Evolutionary conservation across 2,888 invertebrate species (phyloP).

Genomic region (Phyto melanocephala): DNA sequence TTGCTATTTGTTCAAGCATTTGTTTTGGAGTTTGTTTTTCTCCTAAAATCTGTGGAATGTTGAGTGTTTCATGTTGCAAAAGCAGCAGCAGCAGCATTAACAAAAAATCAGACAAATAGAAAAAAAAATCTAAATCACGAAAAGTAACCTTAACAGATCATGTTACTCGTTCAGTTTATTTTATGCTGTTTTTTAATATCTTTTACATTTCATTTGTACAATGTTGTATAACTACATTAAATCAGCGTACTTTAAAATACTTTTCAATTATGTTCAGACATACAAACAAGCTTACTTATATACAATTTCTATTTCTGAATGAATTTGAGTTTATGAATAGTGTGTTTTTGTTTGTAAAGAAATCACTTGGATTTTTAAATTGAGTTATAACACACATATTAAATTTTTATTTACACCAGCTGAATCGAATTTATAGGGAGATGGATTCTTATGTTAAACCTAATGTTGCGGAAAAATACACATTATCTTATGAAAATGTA

Average conservation of each 20-base stretch:
- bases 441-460: background rate
- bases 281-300: conserved; percentile 6
- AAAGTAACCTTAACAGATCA: conserved; percentile 63
- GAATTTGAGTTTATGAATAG: conserved; percentile 18
- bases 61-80: conserved; percentile 58
- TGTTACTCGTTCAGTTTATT: conserved; percentile 49
- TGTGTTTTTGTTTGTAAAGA: background rate
- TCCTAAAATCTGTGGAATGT: conserved; percentile 41
- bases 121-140: conserved; percentile 52
- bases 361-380: background rate
- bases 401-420: background rate
- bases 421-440: background rate
- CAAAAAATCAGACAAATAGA: background rate
- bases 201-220: conserved; percentile 1
- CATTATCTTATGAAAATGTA: background rate
- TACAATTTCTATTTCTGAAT: conserved; percentile 23
- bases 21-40: conserved; percentile 25
- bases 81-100: background rate
- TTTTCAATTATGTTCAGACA: too few species aligned
- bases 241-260: too few species aligned
- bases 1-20: conserved; percentile 50
- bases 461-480: too few species aligned
- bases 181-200: conserved; percentile 16
- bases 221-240: background rate
- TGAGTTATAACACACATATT: background rate